Base-by-base conservation (phyloP, 2,888 invertebrate genomes). In the Epicampocera succincta region DNA sequence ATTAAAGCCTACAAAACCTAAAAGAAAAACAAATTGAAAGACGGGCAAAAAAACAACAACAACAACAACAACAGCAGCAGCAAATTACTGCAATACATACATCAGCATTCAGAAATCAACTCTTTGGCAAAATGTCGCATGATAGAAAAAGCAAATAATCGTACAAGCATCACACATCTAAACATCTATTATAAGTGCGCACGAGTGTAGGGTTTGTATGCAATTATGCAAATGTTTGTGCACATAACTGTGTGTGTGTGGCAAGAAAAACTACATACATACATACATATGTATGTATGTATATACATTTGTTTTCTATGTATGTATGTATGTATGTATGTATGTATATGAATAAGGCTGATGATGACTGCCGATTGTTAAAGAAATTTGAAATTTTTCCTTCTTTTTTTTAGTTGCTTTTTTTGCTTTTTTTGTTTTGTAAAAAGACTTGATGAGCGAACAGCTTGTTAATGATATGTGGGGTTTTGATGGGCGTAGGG, bases 361-460 rank as follows among this genome's bases (percentile, higher is more conserved):
- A 52, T 76, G 76, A 73, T 33, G 68, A 77, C 56, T 75, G 71
- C 66, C 42, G 68, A 77, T 61, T 75, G 71, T 71, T 66, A 78
- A 82, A 82, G 82, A 82, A 82, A 82, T 74, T 75, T 60, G 44
- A 78, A 78, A 78, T 82, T 58, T 78, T 82, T 82, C 78, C 74
- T 61, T 74, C 8, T 33, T 33, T 33, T 33, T 33, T 82, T 66
- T 61, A 78, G n/a, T n/a, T n/a, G n/a, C n/a, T n/a, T n/a, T n/a
- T n/a, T n/a, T n/a, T n/a, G n/a, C n/a, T n/a, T n/a, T n/a, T n/a
- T n/a, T n/a, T n/a, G n/a, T n/a, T n/a, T n/a, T n/a, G n/a, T n/a
- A n/a, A n/a, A 74, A 78, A 66, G 78, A 82, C 74, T 82, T 82
- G 82, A 82, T 65, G 78, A 76, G 61, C 69, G 78, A 76, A 52